These are phyloP conservation scores for Protobothrops mucrosquamatus DNA, from an alignment of 2,113 vertebrate species.

Conservation along the genomic window DNA sequence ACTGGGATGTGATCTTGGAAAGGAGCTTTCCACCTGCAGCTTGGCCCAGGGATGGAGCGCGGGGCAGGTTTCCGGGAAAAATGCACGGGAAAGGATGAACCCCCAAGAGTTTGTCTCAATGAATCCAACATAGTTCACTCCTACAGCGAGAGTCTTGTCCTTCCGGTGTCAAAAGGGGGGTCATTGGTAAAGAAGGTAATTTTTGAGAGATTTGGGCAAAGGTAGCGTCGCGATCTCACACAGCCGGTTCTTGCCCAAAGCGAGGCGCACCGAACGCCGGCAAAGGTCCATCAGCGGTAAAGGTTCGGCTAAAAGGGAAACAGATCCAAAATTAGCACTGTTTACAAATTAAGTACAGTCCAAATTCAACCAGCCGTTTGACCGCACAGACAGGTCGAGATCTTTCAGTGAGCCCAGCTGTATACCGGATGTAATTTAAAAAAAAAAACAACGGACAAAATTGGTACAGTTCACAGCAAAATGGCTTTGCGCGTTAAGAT, in stretches of 20 bases:
- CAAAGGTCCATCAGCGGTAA: slow-evolving; percentile 97
- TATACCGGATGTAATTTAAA: background rate
- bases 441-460: background rate
- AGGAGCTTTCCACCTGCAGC: background rate
- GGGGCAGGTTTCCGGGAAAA: background rate
- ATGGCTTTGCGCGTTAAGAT: background rate
- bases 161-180: background rate
- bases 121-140: slow-evolving; percentile 8
- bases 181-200: slow-evolving; percentile 99
- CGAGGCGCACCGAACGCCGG: slow-evolving; percentile 88
- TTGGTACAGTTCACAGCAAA: background rate
- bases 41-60: background rate
- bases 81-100: background rate
- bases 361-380: background rate
- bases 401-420: background rate
- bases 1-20: background rate
- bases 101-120: background rate
- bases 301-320: slow-evolving; percentile 82
- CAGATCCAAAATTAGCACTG: background rate
- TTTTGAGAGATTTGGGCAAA: slow-evolving; percentile 93
- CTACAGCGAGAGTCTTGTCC: background rate
- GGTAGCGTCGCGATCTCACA: slow-evolving; percentile 87
- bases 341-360: background rate
- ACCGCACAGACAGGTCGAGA: background rate
- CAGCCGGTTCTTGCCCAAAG: slow-evolving; percentile 90